Evolutionary conservation across 2,888 invertebrate genomes (phyloP).

Genomic region (Zelleria hepariella): DNA sequence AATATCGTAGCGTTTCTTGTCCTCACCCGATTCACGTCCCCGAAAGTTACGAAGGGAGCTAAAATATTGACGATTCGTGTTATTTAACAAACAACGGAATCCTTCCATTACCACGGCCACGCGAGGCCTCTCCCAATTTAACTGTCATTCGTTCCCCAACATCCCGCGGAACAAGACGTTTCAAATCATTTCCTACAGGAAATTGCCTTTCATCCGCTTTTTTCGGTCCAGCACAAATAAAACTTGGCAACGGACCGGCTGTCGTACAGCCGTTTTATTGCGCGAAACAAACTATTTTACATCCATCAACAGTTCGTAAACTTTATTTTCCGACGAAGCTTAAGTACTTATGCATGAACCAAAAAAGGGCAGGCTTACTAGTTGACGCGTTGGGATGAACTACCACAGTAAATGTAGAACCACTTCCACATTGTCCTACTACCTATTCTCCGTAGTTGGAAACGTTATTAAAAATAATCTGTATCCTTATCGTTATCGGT

Average conservation of each 20-base stretch:
- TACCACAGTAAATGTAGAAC: too few relatives aligned
- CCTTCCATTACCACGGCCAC: neutral
- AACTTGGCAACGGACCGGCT: constrained; percentile 1
- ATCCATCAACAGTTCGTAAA: constrained; percentile 19
- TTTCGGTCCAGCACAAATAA: constrained; percentile 14
- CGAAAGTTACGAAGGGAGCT: too few relatives aligned
- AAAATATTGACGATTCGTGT: neutral
- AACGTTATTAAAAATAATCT: too few relatives aligned
- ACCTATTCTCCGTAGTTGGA: too few relatives aligned
- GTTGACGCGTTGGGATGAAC: too few relatives aligned
- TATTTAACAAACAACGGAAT: neutral
- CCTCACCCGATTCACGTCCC: too few relatives aligned
- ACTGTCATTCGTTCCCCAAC: constrained; percentile 27
- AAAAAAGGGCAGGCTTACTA: too few relatives aligned
- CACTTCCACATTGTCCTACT: too few relatives aligned
- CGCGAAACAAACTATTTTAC: constrained; percentile 7
- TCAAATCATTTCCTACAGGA: constrained; percentile 30
- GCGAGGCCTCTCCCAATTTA: constrained; percentile 18
- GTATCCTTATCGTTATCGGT: too few relatives aligned
- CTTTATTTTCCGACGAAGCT: constrained; percentile 24
- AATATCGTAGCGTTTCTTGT: too few relatives aligned
- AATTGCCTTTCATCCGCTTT: constrained; percentile 38
- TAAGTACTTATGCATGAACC: too few relatives aligned
- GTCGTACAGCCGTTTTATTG: constrained; percentile 1
- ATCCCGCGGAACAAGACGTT: constrained; percentile 26